Base-by-base conservation (phyloP, 2,113 vertebrate species). In the Aptenodytes patagonicus region DNA sequence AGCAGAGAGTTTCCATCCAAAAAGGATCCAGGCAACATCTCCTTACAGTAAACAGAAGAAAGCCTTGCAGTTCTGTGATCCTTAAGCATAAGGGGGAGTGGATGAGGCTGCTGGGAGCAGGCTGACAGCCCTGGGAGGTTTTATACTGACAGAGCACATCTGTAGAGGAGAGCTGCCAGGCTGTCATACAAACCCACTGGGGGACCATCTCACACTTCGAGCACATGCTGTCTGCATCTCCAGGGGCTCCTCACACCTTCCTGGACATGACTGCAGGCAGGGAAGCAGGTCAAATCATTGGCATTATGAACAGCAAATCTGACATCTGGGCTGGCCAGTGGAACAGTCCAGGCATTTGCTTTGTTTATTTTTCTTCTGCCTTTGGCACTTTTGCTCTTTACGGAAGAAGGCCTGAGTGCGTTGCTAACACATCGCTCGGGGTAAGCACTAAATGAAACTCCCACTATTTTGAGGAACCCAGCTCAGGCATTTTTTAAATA, bases 281-380 rank as follows among this genome's bases (percentile, higher is more conserved):
- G 58, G 84, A 83, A 90, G 62, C 89, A 83, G 79, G 51, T 93
- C 87, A 90, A 29, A 57, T 55, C 82, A 34, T 78, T 1, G 0
- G 68, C 38, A 24, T 51, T 77, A n/a, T 70, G 76, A 86, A n/a
- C 82, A 97, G 91, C 84, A 88, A 81, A 88, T 73, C 84, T 86
- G 73, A 90, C 87, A 93, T 91, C 87, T 96, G 91, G 42, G 29
- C 78, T 88, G 89, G 81, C 71, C 71, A 68, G 87, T 47, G 79
- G 82, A 96, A 73, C 81, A 90, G 79, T 64, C 51, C 87, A 91
- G 84, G 87, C 93, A 64, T 97, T 96, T 36, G 51, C 71, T 91
- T 94, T 97, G 89, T 96, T 97, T 97, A 92, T 97, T 97, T 97
- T 95, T 70, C 71, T 96, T 95, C 54, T 91, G 95, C 78, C 73